Conservation (phyloP, 2,113 vertebrate genomes). For the Heterotilapia buettikoferi region DNA sequence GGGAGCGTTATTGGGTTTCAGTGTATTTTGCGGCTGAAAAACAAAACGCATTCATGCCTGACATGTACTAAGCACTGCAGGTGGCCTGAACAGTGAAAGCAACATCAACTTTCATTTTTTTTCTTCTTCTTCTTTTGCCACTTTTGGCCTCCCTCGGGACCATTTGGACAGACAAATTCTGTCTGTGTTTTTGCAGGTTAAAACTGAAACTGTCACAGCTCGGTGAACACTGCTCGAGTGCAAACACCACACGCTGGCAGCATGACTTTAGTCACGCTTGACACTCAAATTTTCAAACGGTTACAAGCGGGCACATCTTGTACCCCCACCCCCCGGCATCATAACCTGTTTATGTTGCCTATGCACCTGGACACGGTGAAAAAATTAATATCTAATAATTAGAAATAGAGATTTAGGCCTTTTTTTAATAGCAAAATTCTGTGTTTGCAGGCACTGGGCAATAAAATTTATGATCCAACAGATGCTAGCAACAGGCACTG, state of each 20-base stretch:
- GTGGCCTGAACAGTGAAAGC: slow-evolving; percentile 30
- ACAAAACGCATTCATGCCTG: slow-evolving; percentile 11
- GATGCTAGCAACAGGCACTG: slow-evolving; percentile 24
- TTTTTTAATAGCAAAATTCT: background rate
- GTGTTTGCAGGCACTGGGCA: background rate
- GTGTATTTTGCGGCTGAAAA: background rate
- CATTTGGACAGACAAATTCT: background rate
- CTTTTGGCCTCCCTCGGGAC: slow-evolving; percentile 14
- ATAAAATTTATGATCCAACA: slow-evolving; percentile 48
- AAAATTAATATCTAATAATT: background rate
- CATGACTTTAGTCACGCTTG: background rate
- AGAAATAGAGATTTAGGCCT: background rate
- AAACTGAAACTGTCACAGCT: slow-evolving; percentile 32
- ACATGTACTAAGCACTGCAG: slow-evolving; percentile 31
- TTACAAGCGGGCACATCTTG: background rate
- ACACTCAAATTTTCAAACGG: background rate
- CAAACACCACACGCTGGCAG: background rate
- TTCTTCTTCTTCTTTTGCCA: background rate
- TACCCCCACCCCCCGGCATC: background rate
- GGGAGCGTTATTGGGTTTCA: background rate
- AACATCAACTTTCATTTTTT: slow-evolving; percentile 32
- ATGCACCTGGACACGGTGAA: background rate
- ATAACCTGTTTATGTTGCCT: background rate
- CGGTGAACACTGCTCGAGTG: background rate
- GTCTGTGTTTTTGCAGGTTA: slow-evolving; percentile 19